Percentiles rank a stretch among this genome's conserved stretches.
Conservation (phyloP, 2,113 vertebrate species). For the Percopsis transmontana region DNA sequence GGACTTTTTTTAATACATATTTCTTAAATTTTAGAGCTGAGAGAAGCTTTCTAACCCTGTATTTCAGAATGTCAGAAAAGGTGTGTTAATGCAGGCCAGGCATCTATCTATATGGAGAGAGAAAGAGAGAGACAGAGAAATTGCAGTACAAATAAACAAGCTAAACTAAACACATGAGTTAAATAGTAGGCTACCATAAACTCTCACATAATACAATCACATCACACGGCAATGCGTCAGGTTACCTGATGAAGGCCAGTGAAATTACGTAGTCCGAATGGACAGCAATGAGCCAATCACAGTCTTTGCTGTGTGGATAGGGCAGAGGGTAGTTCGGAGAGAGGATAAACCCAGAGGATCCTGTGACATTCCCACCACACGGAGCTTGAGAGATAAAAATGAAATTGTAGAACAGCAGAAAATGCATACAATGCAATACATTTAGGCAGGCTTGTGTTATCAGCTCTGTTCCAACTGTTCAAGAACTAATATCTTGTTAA, state of each 20-base stretch:
- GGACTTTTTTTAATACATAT: neutral
- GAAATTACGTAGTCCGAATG: constrained; percentile 97
- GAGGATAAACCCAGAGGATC: constrained; percentile 96
- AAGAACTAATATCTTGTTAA: too few species aligned
- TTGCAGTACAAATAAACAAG: neutral
- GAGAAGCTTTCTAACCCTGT: neutral
- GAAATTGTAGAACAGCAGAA: neutral
- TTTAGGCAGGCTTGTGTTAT: neutral
- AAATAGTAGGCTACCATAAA: neutral
- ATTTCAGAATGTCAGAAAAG: too few species aligned
- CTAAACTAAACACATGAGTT: neutral
- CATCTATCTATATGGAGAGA: too few species aligned
- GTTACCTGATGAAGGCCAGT: constrained; percentile 95
- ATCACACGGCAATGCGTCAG: neutral
- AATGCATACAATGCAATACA: neutral
- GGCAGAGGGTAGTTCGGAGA: constrained; percentile 97
- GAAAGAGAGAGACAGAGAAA: too few species aligned
- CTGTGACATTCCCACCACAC: constrained; percentile 97
- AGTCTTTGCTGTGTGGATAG: constrained; percentile 98
- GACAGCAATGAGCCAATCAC: constrained; percentile 94
- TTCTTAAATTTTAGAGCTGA: neutral
- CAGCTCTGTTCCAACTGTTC: neutral
- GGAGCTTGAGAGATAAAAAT: constrained; percentile 81
- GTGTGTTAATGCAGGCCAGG: neutral
- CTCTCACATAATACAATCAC: neutral